These are phyloP conservation scores for Labeo calbasu DNA, from an alignment of 2,797 vertebrate species.

Conservation along the genomic window DNA sequence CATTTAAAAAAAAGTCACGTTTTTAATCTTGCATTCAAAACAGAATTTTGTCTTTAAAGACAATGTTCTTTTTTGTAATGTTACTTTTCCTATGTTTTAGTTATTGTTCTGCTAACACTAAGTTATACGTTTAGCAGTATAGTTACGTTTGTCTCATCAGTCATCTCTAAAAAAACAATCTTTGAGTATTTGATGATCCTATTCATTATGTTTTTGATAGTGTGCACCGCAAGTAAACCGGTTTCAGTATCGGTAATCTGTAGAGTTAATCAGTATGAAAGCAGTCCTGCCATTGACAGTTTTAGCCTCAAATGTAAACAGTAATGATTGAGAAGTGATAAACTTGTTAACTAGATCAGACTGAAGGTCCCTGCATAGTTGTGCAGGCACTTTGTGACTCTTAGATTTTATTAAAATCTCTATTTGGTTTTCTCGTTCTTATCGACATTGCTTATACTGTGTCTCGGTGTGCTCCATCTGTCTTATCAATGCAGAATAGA, in stretches of 20 bases:
- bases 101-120: neutral
- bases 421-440: constrained; percentile 1
- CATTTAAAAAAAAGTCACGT: neutral
- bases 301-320: constrained; percentile 13
- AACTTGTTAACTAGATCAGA: constrained; percentile 29
- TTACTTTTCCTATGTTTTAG: neutral
- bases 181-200: neutral
- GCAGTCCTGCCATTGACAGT: constrained; percentile 6
- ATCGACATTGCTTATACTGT: constrained; percentile 27
- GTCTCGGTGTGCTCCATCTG: constrained; percentile 31
- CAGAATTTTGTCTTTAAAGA: neutral
- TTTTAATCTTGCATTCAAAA: neutral
- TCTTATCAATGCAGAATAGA: constrained; percentile 50
- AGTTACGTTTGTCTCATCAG: neutral
- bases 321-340: constrained; percentile 21
- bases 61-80: neutral
- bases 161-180: neutral
- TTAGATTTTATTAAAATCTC: constrained; percentile 6
- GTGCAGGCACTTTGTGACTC: constrained; percentile 1
- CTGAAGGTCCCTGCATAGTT: neutral
- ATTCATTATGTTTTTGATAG: neutral
- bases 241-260: neutral
- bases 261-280: constrained; percentile 12
- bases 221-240: neutral
- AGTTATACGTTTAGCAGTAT: neutral